phyloP scores from a whole-genome alignment of 2,797 vertebrate genomes.

The Thalassophryne amazonica region DNA sequence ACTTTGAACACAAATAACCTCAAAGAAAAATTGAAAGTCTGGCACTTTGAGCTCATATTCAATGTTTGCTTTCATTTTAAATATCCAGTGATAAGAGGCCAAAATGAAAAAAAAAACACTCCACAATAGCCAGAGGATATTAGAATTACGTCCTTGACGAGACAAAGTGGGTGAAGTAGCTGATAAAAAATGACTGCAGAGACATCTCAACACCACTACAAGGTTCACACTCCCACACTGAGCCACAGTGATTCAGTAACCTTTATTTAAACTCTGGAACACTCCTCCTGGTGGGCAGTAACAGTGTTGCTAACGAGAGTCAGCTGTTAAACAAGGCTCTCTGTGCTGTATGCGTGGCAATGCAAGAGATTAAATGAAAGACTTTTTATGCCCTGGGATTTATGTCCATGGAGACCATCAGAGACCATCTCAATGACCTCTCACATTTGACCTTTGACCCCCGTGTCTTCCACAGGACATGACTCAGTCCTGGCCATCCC shows the following conservation, averaged over 20 bases:
- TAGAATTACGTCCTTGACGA: background rate
- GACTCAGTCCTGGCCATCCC: constrained; percentile 91
- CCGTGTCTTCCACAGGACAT: constrained; percentile 83
- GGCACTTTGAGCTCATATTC: too few relatives aligned
- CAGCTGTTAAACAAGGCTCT: constrained; percentile 6
- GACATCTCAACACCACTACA: background rate
- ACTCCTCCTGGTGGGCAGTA: constrained; percentile 40
- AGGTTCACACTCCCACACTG: background rate
- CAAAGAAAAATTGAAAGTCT: too few relatives aligned
- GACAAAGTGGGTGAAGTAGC: background rate
- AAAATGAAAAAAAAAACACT: too few relatives aligned
- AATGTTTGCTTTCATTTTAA: too few relatives aligned
- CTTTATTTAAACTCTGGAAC: constrained; percentile 2
- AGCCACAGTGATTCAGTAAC: background rate
- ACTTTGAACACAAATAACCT: too few relatives aligned
- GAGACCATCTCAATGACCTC: constrained; percentile 34
- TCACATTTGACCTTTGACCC: constrained; percentile 51
- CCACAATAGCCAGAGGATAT: background rate
- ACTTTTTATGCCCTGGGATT: constrained; percentile 4
- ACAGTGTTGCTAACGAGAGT: constrained; percentile 8
- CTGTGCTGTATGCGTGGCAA: background rate
- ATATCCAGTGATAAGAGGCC: too few relatives aligned
- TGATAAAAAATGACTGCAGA: background rate
- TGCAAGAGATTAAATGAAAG: background rate
- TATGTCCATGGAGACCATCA: constrained; percentile 20